Evolutionary conservation across 1,140 invertebrate genomes (phyloP), one percentile per base, ranked within the genome.

Genomic region (Hormaphis cornu): DNA sequence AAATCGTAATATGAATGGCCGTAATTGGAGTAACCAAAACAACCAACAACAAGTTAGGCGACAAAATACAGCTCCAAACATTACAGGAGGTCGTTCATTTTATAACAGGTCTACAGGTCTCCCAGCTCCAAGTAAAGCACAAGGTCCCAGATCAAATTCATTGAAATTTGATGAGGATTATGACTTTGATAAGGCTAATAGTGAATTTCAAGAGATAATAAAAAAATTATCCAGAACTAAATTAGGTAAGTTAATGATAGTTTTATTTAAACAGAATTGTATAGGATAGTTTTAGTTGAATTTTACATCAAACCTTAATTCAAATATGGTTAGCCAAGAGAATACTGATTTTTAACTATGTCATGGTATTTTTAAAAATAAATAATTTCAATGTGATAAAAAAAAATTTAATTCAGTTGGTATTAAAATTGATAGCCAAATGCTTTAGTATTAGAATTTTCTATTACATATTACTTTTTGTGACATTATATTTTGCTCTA

Each of bases 181-280:
- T 78, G 95, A 99, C 80, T 98, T 99, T 80, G 96, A 98, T 77
- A 89, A 94, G 78, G 93, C 95, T 9, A 97, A 98, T 80, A 93
- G 89, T 33, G 87, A 97, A 78, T 98, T 98, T 80, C 90, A 96
- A 76, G 93, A 97, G 79, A 80, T 98, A 16, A 87, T 90, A 77
- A 83, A 79, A 71, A 88, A 95, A 77, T 81, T 97, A 42, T 85
- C 86, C 28, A 93, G 92, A 80, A 83, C 88, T 16, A 93, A 92
- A 79, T 85, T 94, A 72, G 83, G 86, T 75, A 70, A 80, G 69
- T 70, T 26, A 24, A n/a, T n/a, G n/a, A n/a, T n/a, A n/a, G n/a
- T n/a, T n/a, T n/a, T n/a, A n/a, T n/a, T n/a, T n/a, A n/a, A n/a
- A n/a, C n/a, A n/a, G n/a, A n/a, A n/a, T n/a, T n/a, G n/a, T n/a